Evolutionary conservation across 1,140 invertebrate species (phyloP).

Genomic region (Chironomus tepperi): DNA sequence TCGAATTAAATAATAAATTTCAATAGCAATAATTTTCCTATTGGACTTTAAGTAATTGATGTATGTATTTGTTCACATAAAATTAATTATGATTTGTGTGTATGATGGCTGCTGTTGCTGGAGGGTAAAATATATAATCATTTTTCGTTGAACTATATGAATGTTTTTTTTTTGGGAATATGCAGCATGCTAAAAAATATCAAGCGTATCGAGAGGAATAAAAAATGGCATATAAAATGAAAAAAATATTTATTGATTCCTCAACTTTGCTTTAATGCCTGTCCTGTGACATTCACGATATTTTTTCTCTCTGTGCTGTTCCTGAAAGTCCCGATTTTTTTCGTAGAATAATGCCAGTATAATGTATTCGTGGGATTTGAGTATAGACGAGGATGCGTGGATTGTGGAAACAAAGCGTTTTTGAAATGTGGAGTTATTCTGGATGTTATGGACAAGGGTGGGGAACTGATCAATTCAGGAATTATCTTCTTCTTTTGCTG

Average conservation of each 20-base stretch:
- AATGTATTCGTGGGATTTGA: too few relatives aligned
- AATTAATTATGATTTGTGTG: slow-evolving; percentile 3
- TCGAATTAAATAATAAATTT: slow-evolving; percentile 23
- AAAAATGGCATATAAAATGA: background rate
- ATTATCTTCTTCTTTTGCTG: too few relatives aligned
- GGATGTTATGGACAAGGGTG: too few relatives aligned
- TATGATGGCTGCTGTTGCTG: background rate
- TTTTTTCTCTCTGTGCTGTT: background rate
- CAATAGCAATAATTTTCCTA: background rate
- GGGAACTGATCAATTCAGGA: too few relatives aligned
- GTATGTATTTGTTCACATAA: background rate
- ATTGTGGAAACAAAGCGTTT: background rate
- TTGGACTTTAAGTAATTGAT: slow-evolving; percentile 19
- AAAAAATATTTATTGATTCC: slow-evolving; percentile 8
- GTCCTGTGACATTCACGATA: background rate
- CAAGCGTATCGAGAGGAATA: background rate
- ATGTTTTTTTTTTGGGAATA: background rate
- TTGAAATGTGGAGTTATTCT: background rate
- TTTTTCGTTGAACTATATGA: background rate
- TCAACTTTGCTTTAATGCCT: background rate
- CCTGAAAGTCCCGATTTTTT: background rate
- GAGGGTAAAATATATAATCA: background rate
- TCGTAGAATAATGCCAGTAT: too few relatives aligned
- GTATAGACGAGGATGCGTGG: too few relatives aligned
- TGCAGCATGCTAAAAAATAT: background rate